Evolutionary conservation across 2,888 invertebrate species (phyloP).

Genomic region (Zonitis immaculata): DNA sequence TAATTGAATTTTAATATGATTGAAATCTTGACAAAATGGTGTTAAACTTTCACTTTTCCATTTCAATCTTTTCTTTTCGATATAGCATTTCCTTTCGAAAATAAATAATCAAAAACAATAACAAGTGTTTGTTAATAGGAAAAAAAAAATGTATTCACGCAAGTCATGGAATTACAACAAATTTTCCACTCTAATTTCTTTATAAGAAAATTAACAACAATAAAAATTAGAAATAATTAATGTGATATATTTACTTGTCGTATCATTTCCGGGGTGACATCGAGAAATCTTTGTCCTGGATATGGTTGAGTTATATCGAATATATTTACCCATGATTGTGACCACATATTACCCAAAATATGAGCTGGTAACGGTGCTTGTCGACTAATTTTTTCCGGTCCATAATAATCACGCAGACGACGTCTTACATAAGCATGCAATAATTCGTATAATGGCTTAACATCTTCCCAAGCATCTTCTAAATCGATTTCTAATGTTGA

Average conservation of each 20-base stretch:
- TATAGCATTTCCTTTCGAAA: not conserved
- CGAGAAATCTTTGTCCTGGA: constrained; percentile 73
- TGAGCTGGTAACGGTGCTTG: constrained; percentile 82
- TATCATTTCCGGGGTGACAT: constrained; percentile 78
- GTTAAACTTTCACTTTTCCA: not conserved
- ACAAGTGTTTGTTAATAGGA: not conserved
- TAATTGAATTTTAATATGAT: not conserved
- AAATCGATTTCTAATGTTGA: constrained; percentile 71
- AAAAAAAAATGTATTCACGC: not conserved
- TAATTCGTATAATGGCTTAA: constrained; percentile 80
- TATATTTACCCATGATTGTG: constrained; percentile 80
- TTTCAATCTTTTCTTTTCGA: not conserved
- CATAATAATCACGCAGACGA: constrained; percentile 77
- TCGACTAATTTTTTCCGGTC: constrained; percentile 72
- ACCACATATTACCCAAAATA: constrained; percentile 87
- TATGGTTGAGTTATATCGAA: constrained; percentile 78
- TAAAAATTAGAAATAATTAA: not conserved
- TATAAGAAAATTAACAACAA: not conserved
- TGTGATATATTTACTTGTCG: constrained; percentile 55
- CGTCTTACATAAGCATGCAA: constrained; percentile 86
- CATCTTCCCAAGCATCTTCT: constrained; percentile 77
- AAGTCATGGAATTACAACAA: not conserved
- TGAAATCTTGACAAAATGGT: not conserved
- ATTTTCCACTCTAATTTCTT: not conserved
- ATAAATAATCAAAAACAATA: not conserved